Conservation (phyloP, 23 tunicate genomes). For the Trididemnum miniatum region DNA sequence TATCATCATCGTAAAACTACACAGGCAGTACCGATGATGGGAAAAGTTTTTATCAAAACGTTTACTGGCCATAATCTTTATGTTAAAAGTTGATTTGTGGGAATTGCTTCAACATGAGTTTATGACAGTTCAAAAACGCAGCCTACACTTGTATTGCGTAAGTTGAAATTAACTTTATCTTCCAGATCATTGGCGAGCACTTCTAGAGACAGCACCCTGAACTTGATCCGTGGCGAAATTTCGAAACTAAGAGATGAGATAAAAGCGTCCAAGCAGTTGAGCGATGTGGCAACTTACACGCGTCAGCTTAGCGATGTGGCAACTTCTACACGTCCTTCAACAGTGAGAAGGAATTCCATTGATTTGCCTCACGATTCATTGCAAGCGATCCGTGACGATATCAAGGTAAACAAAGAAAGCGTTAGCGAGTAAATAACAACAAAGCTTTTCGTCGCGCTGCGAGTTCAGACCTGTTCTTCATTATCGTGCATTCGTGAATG, state of each 20-base stretch:
- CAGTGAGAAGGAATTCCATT: neutral
- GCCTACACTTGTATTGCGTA: too few relatives aligned
- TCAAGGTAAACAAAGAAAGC: constrained; percentile 46
- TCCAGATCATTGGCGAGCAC: constrained; percentile 71
- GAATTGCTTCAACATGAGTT: too few relatives aligned
- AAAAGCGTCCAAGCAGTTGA: constrained; percentile 22
- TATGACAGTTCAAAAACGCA: too few relatives aligned
- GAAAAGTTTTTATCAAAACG: too few relatives aligned
- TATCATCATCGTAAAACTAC: too few relatives aligned
- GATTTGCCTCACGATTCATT: constrained; percentile 15
- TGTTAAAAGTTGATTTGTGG: too few relatives aligned
- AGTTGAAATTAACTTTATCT: too few relatives aligned
- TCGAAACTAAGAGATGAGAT: constrained; percentile 64
- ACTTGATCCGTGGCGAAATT: constrained; percentile 78
- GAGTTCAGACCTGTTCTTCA: too few relatives aligned
- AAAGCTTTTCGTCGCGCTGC: constrained; percentile 4
- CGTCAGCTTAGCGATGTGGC: neutral
- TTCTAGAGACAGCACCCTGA: constrained; percentile 73
- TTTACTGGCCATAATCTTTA: too few relatives aligned
- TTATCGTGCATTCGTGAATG: too few relatives aligned
- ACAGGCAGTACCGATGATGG: too few relatives aligned
- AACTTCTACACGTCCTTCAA: constrained; percentile 25
- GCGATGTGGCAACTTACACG: constrained; percentile 14
- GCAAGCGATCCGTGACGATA: constrained; percentile 50
- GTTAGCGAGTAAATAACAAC: constrained; percentile 53